A percentile compares a stretch with the other conserved stretches of the same genome.
Conservation (phyloP, 2,888 invertebrate species). For the Eueremaeus valkanovi region DNA sequence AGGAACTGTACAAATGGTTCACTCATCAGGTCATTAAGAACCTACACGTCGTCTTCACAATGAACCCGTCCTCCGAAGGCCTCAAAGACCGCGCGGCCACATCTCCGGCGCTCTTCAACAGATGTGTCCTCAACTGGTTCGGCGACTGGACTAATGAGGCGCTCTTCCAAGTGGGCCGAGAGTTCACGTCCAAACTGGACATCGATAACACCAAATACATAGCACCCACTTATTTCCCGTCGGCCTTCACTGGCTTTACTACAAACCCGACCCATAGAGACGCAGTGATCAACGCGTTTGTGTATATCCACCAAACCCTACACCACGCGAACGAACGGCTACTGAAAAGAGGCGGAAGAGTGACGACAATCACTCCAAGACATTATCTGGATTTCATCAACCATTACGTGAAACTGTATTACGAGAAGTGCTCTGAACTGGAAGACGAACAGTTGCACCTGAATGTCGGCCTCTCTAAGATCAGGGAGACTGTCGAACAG, state of each 20-base stretch:
- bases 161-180: constrained; percentile 64
- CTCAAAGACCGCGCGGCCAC: constrained; percentile 97
- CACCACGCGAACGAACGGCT: constrained; percentile 89
- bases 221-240: constrained; percentile 82
- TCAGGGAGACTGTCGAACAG: constrained; percentile 97
- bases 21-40: constrained; percentile 95
- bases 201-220: constrained; percentile 85
- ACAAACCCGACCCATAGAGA: constrained; percentile 76
- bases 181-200: constrained; percentile 88
- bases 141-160: constrained; percentile 99
- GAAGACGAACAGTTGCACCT: constrained; percentile 98
- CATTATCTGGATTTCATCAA: constrained; percentile 99
- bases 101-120: constrained; percentile 95
- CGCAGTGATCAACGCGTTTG: constrained; percentile 97
- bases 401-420: constrained; percentile 95
- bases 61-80: constrained; percentile 99
- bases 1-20: constrained; percentile 99
- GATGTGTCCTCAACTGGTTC: constrained; percentile 98
- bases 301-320: constrained; percentile 95
- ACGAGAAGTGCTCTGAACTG: constrained; percentile 94
- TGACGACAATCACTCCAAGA: constrained; percentile 95
- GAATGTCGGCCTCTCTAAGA: constrained; percentile 97
- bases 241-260: constrained; percentile 70
- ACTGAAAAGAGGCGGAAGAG: constrained; percentile 84
- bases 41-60: constrained; percentile 98